phyloP scores from a whole-genome alignment of 2,113 vertebrate species.

The Hassar affinis region DNA sequence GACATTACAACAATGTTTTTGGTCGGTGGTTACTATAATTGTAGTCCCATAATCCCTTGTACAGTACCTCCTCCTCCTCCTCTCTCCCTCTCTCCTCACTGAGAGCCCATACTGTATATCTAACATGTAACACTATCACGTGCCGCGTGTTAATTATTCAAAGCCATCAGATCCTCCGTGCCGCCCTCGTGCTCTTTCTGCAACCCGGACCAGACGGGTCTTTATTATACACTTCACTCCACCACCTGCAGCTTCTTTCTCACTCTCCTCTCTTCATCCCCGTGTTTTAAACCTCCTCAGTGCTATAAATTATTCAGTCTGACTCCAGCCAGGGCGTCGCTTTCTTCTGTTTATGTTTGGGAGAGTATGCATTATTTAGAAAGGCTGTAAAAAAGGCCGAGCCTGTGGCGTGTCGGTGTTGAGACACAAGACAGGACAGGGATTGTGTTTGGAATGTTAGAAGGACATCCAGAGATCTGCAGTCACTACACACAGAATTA shows the following conservation, averaged over 20 bases:
- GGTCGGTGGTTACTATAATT: not conserved
- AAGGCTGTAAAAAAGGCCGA: not conserved
- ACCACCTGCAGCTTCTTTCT: not conserved
- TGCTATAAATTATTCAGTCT: conserved; percentile 41
- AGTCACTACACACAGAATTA: not conserved
- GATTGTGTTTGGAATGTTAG: not conserved
- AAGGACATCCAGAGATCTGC: no score
- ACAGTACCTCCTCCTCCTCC: no score
- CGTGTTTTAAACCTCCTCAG: not conserved
- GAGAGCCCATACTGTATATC: conserved; percentile 5
- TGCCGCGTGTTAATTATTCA: conserved; percentile 51
- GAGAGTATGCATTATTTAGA: conserved; percentile 42
- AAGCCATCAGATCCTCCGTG: conserved; percentile 39
- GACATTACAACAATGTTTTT: not conserved
- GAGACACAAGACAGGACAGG: not conserved
- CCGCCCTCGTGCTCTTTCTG: conserved; percentile 2
- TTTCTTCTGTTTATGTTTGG: conserved; percentile 19
- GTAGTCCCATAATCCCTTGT: not conserved
- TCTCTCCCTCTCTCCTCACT: not conserved
- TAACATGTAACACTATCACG: conserved; percentile 44
- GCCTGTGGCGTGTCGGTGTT: not conserved
- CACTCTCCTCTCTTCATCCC: not conserved
- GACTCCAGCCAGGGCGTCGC: not conserved
- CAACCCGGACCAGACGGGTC: not conserved
- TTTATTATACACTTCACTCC: not conserved